Conservation (phyloP, 2,888 invertebrate genomes). For the Drosophila siamana region DNA sequence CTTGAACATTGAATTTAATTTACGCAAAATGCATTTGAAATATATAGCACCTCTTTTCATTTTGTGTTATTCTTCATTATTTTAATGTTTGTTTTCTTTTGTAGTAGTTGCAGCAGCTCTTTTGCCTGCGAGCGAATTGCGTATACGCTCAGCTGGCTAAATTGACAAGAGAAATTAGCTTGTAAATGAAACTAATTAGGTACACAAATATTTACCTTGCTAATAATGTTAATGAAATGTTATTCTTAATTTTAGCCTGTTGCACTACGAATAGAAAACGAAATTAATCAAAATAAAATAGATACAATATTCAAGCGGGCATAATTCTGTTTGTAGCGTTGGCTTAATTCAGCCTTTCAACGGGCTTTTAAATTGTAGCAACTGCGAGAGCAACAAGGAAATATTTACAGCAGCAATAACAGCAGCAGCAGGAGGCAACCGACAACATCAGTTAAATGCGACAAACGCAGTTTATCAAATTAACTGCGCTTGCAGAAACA, state of each 20-base stretch:
- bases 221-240: slow-evolving; percentile 64
- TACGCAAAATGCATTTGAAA: slow-evolving; percentile 57
- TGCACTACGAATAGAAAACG: background rate
- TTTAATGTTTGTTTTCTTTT: slow-evolving; percentile 9
- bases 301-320: background rate
- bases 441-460: slow-evolving; percentile 68
- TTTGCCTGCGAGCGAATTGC: slow-evolving; percentile 33
- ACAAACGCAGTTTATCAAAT: slow-evolving; percentile 78
- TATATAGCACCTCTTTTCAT: slow-evolving; percentile 33
- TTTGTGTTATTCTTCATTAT: slow-evolving; percentile 40
- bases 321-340: background rate
- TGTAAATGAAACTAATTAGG: slow-evolving; percentile 69
- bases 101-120: background rate
- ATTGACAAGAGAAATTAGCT: slow-evolving; percentile 39
- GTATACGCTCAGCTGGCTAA: slow-evolving; percentile 46
- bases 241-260: slow-evolving; percentile 37
- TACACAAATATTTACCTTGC: slow-evolving; percentile 69
- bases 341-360: slow-evolving; percentile 16
- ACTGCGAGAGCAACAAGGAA: slow-evolving; percentile 48
- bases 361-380: slow-evolving; percentile 44
- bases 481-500: slow-evolving; percentile 51
- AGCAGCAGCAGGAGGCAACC: slow-evolving; percentile 25
- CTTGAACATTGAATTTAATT: slow-evolving; percentile 53
- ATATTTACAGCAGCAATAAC: slow-evolving; percentile 30
- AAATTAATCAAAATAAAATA: background rate